Percentiles rank a stretch among this genome's conserved stretches.
phyloP scores from a whole-genome alignment of 2,888 invertebrate genomes.

The Polydesmus complanatus region DNA sequence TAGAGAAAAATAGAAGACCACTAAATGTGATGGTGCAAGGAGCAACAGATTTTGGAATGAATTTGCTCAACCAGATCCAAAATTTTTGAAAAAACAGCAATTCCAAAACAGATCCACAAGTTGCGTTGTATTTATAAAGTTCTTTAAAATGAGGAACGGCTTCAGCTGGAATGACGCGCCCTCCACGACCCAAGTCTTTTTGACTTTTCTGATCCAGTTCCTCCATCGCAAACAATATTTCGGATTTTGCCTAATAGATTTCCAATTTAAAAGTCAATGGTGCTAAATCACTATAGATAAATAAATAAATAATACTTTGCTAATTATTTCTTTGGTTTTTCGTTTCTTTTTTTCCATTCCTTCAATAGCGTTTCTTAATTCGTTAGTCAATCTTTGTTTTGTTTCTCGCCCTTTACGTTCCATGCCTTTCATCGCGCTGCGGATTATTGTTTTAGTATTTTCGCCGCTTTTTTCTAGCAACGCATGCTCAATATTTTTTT shows the following conservation, averaged over 20 bases:
- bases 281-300: neutral
- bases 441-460: constrained; percentile 1
- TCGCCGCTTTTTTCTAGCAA: constrained; percentile 7
- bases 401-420: constrained; percentile 10
- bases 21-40: constrained; percentile 13
- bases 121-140: constrained; percentile 11
- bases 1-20: constrained; percentile 4
- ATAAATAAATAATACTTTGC: neutral
- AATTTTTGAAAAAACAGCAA: constrained; percentile 13
- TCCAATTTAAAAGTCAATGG: neutral
- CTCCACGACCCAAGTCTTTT: constrained; percentile 2
- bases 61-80: constrained; percentile 11
- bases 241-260: constrained; percentile 8
- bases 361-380: constrained; percentile 8
- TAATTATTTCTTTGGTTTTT: constrained; percentile 9
- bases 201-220: constrained; percentile 12
- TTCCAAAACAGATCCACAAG: constrained; percentile 14
- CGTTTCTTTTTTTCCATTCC: constrained; percentile 12
- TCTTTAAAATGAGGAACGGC: constrained; percentile 7
- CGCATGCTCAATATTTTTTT: too few species aligned
- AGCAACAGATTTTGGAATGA: constrained; percentile 6
- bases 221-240: constrained; percentile 14
- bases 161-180: constrained; percentile 12
- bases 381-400: constrained; percentile 9
- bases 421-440: constrained; percentile 8